phyloP scores from a whole-genome alignment of 1,140 invertebrate genomes.

The Thereuonema tuberculata region DNA sequence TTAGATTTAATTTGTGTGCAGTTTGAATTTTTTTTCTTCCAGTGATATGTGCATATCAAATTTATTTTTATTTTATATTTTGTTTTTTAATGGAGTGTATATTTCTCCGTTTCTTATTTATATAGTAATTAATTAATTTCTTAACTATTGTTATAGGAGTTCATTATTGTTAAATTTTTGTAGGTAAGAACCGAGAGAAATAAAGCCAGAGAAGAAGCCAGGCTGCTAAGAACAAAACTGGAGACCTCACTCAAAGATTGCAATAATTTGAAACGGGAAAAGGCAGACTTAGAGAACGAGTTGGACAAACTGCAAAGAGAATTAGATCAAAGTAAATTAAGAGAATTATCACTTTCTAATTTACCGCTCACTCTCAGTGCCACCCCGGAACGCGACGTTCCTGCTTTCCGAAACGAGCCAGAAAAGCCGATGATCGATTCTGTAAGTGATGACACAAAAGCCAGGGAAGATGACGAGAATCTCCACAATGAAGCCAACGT shows the following conservation, averaged over 20 bases:
- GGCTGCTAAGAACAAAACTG: conserved; percentile 60
- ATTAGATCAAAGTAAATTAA: conserved; percentile 50
- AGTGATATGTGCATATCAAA: too few relatives aligned
- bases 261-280: conserved; percentile 56
- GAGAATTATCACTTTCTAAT: conserved; percentile 11
- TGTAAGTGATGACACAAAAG: too few relatives aligned
- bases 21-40: too few relatives aligned
- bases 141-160: too few relatives aligned
- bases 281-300: conserved; percentile 59
- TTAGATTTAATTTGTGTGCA: too few relatives aligned
- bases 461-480: too few relatives aligned
- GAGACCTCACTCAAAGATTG: conserved; percentile 64
- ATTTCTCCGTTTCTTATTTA: too few relatives aligned
- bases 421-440: conserved; percentile 15
- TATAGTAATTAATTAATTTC: too few relatives aligned
- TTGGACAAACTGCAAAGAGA: conserved; percentile 68
- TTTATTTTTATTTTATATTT: too few relatives aligned
- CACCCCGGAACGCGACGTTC: conserved; percentile 16
- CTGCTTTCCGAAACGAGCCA: conserved; percentile 14
- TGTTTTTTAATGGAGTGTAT: too few relatives aligned
- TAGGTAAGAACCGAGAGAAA: conserved; percentile 66
- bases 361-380: conserved; percentile 13
- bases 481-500: neutral
- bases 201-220: conserved; percentile 70
- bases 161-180: conserved; percentile 7